Evolutionary conservation across 2,797 vertebrate genomes (phyloP).

Genomic region (Eulemur coronatus): DNA sequence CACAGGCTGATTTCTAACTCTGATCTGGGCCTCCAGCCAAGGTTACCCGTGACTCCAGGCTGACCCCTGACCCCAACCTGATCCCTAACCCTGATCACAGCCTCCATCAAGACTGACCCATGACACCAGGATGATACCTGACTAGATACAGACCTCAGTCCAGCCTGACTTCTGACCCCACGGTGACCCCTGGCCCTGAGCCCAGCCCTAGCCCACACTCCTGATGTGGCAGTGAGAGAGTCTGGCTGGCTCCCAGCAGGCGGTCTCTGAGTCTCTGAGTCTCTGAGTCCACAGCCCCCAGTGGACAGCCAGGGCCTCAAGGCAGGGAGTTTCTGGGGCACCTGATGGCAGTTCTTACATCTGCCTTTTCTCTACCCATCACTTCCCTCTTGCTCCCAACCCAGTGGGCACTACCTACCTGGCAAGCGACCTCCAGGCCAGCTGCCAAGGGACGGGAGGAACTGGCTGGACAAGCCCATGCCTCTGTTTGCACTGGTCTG

Average conservation of each 20-base stretch:
- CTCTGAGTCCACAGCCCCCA: not conserved
- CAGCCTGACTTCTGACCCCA: not conserved
- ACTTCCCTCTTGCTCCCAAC: not conserved
- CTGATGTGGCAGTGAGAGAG: not conserved
- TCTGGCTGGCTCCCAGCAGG: not conserved
- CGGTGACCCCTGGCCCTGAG: not conserved
- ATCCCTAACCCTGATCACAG: not conserved
- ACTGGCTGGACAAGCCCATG: not conserved
- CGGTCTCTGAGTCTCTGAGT: not conserved
- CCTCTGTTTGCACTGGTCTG: conserved; percentile 70
- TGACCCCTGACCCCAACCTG: not conserved
- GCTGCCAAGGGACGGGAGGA: not conserved
- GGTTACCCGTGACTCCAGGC: not conserved
- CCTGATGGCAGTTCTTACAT: not conserved
- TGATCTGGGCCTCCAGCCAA: not conserved
- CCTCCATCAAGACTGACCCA: not conserved
- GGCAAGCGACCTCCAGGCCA: not conserved
- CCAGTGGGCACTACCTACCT: not conserved
- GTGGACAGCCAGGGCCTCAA: not conserved
- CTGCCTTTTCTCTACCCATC: not conserved
- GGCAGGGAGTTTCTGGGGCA: not conserved
- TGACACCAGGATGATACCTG: not conserved
- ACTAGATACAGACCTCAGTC: not conserved
- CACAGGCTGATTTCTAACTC: not conserved
- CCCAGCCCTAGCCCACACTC: not conserved